phyloP scores from a whole-genome alignment of 1,140 invertebrate species.

The Parasteatoda tepidariorum region DNA sequence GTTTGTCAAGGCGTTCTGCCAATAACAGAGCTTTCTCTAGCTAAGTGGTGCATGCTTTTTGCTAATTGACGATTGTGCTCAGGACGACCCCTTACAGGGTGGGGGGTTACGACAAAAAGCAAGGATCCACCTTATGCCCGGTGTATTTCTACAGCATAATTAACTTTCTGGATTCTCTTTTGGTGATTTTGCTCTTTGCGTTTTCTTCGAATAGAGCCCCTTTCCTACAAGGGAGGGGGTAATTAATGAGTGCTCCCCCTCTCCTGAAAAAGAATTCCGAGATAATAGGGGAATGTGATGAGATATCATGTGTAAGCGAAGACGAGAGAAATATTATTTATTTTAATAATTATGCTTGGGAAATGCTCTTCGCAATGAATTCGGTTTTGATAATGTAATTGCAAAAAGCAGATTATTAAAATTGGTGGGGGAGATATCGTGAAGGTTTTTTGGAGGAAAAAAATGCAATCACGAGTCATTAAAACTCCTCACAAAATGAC shows the following conservation, averaged over 20 bases:
- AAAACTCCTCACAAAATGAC: too few species aligned
- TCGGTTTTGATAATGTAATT: not conserved
- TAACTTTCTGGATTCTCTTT: constrained; percentile 20
- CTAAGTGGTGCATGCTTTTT: constrained; percentile 40
- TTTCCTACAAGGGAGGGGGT: not conserved
- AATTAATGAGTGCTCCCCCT: constrained; percentile 26
- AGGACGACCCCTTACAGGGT: not conserved
- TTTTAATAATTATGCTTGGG: constrained; percentile 11
- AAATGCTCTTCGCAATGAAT: not conserved
- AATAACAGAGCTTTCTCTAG: constrained; percentile 36
- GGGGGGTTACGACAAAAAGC: constrained; percentile 30
- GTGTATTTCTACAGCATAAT: constrained; percentile 16
- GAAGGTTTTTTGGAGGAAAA: too few species aligned
- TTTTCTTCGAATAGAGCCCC: constrained; percentile 7
- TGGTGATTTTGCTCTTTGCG: not conserved
- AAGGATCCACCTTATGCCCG: not conserved
- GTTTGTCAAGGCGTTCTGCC: constrained; percentile 52
- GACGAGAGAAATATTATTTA: constrained; percentile 26
- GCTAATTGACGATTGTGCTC: constrained; percentile 50
- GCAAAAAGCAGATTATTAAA: too few species aligned
- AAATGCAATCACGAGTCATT: too few species aligned
- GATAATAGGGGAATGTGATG: not conserved
- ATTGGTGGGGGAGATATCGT: too few species aligned
- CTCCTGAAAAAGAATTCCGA: not conserved
- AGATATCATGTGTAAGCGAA: constrained; percentile 14